Percentiles rank a stretch among this genome's conserved stretches.
These are phyloP conservation scores for Tetraodon nigroviridis DNA, from an alignment of 2,113 vertebrate species.

Conservation along the genomic window DNA sequence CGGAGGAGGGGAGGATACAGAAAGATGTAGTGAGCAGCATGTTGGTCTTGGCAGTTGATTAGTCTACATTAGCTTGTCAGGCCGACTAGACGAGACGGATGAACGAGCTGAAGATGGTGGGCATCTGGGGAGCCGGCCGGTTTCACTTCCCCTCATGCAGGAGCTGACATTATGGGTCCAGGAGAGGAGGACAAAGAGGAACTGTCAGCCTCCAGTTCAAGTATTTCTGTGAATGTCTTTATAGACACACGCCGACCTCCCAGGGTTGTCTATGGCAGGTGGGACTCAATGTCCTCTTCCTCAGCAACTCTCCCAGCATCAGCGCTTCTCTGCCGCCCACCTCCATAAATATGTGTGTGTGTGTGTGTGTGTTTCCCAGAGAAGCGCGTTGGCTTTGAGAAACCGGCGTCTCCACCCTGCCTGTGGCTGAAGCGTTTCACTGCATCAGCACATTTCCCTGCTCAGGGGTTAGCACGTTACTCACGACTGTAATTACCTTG, in stretches of 20 bases:
- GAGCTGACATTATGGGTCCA: slow-evolving; percentile 13
- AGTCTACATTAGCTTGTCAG: slow-evolving; percentile 68
- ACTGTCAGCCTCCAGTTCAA: slow-evolving; percentile 11
- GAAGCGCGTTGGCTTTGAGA: slow-evolving; percentile 26
- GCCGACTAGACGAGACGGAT: slow-evolving; percentile 54
- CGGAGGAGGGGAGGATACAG: slow-evolving; percentile 1
- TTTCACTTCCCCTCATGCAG: slow-evolving; percentile 5
- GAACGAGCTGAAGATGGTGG: slow-evolving; percentile 20
- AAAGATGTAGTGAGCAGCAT: slow-evolving; percentile 49
- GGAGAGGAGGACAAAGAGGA: slow-evolving; percentile 8
- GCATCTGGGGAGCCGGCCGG: slow-evolving; percentile 19
- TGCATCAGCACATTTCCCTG: slow-evolving; percentile 49
- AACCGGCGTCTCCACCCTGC: slow-evolving; percentile 3
- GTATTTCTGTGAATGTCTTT: slow-evolving; percentile 15
- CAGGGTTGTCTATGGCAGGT: slow-evolving; percentile 21
- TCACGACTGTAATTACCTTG: slow-evolving; percentile 52
- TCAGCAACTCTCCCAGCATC: slow-evolving; percentile 49
- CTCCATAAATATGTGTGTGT: neutral
- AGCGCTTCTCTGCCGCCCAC: slow-evolving; percentile 7
- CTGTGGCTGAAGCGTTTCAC: slow-evolving; percentile 22
- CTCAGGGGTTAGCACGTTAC: slow-evolving; percentile 40
- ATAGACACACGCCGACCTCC: slow-evolving; percentile 18
- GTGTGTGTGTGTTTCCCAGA: slow-evolving; percentile 6
- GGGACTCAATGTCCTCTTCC: slow-evolving; percentile 48
- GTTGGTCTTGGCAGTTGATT: slow-evolving; percentile 63